Base-by-base conservation (phyloP, 1,140 invertebrate species). In the Pachypeltis micranthus region DNA sequence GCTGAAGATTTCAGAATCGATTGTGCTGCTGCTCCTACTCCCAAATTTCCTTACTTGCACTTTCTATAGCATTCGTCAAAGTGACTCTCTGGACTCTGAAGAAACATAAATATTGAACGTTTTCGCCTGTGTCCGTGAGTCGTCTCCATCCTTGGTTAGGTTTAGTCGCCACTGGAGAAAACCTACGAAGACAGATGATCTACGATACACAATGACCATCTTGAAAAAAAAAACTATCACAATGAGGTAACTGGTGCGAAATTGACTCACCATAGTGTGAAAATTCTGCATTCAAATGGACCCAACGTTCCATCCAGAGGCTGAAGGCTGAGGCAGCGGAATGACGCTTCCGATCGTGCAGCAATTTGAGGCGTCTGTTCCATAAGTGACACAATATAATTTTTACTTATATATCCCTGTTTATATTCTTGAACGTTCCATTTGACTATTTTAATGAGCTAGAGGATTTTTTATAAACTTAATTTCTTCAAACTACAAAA, bases 211-310 rank as follows among this genome's bases (percentile, higher is more conserved):
- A n/a, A n/a, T n/a, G n/a, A n/a, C n/a, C n/a, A n/a, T n/a, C 21
- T 59, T 29, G 28, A 58, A 59, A 24, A 59, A 24, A 47, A 14
- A 63, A 39, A 51, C n/a, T n/a, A n/a, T n/a, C n/a, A n/a, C n/a
- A n/a, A n/a, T n/a, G n/a, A n/a, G n/a, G n/a, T n/a, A n/a, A n/a
- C n/a, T n/a, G n/a, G n/a, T n/a, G n/a, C n/a, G n/a, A n/a, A n/a
- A n/a, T n/a, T n/a, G 7, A 60, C 67, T 67, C 61, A 72, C 72
- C 60, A 65, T 7, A 73, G 64, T 29, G 67, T 67, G 24, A 73
- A 69, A 25, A 70, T 65, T 7, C 64, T 64, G 23, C 67, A 65
- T 66, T 73, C 69, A 24, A 73, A 73, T 1, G 72, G 69, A n/a
- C 62, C 66, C 51, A 73, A 64, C 19, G 63, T 63, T 12, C 71